Base-by-base conservation (phyloP, 2,888 invertebrate species). In the Drosophila eohydei region DNA sequence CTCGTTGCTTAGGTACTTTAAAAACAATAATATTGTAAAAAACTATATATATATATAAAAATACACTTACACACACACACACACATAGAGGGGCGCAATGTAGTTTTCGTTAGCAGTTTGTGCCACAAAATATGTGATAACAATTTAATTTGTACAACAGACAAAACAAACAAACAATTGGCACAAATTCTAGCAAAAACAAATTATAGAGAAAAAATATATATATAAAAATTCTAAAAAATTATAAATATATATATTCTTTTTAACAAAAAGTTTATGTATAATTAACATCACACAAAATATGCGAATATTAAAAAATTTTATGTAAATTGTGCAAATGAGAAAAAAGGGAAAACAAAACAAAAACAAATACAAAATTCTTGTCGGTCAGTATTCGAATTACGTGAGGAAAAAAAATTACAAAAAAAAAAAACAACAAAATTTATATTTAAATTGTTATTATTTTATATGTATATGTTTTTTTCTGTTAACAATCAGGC, bases 91-190 rank as follows among this genome's bases (percentile, higher is more conserved):
- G 81, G 75, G 82, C 83, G 87, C 81, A 81, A 71, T 74, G 34
- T 71, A 66, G 75, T 74, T 71, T 80, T 72, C 71, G 74, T 85
- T 82, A 74, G 74, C 70, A 75, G 73, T 85, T 85, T 89, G 88
- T 88, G 86, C 86, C 88, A 85, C 83, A 89, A 85, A 83, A 85
- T 74, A 85, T 87, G 86, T 87, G 90, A 87, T 89, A 87, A 88
- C 77, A 76, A 80, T 68, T 74, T 69, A 64, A 78, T 74, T 79
- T 79, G 74, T 81, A 71, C 69, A 78, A 82, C 57, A 71, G 62
- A 74, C 71, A 81, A 52, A 81, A 28, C 12, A 71, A 71, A 58
- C 67, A 58, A 69, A 76, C 46, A 46, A 71, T 63, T 83, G 84
- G 84, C 84, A 89, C 84, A 84, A 84, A 81, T 79, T 71, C 69